phyloP scores from a whole-genome alignment of 1,140 invertebrate species.

The Ostrea denselamellosa region DNA sequence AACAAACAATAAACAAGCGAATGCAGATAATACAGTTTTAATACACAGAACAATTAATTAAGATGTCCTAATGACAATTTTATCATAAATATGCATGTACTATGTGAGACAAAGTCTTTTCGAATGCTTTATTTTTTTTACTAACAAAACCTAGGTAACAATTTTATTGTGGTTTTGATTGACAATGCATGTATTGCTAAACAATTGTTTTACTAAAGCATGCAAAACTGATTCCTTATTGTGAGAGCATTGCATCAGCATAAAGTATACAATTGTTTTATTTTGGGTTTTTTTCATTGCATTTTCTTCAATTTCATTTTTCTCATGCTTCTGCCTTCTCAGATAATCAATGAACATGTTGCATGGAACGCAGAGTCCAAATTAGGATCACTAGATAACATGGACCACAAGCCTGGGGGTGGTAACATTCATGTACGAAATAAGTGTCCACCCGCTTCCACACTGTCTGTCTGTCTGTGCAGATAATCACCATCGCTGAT shows the following conservation, averaged over 20 bases:
- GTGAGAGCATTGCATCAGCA: background rate
- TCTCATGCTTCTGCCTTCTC: constrained; percentile 19
- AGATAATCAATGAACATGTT: constrained; percentile 59
- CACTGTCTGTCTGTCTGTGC: background rate
- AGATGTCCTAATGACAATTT: too few relatives aligned
- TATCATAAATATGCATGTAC: too few relatives aligned
- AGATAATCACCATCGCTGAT: background rate
- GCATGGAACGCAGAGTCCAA: constrained; percentile 68
- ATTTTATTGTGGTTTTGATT: background rate
- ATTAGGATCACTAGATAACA: constrained; percentile 72
- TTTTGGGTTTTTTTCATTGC: background rate
- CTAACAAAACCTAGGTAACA: background rate
- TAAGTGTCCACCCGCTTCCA: background rate
- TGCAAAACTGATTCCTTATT: background rate
- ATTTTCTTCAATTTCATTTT: background rate
- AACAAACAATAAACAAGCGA: too few relatives aligned
- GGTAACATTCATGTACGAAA: constrained; percentile 64
- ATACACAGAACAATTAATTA: too few relatives aligned
- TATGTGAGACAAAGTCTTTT: too few relatives aligned
- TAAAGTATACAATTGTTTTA: too few relatives aligned
- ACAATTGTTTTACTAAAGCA: constrained; percentile 1
- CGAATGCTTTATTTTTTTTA: background rate
- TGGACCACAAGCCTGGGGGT: constrained; percentile 65
- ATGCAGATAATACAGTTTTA: too few relatives aligned
- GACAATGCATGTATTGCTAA: background rate